Percentiles rank a stretch among this genome's conserved stretches.
Evolutionary conservation across 2,797 vertebrate species (phyloP).

Genomic region (Danionella dracula): DNA sequence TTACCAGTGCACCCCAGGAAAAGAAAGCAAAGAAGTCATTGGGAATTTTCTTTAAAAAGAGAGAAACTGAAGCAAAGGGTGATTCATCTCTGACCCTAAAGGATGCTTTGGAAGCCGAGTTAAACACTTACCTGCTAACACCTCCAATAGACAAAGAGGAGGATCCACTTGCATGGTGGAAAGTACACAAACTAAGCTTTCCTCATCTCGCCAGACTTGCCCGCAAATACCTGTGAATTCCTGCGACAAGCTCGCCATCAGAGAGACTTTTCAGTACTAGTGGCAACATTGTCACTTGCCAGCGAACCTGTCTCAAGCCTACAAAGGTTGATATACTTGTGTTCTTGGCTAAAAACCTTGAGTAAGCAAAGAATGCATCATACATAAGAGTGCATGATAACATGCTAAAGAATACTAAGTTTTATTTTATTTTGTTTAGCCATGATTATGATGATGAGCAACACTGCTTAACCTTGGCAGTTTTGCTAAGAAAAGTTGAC

Average conservation of each 20-base stretch:
- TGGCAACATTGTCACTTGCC: not conserved
- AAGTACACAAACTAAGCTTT: not conserved
- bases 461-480: not conserved
- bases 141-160: not conserved
- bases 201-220: not conserved
- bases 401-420: not conserved
- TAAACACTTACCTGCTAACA: not conserved
- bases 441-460: not conserved
- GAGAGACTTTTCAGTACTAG: not conserved
- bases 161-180: not conserved
- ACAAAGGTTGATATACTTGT: not conserved
- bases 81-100: not conserved
- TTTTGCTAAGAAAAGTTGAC: slow-evolving; percentile 11
- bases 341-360: not conserved
- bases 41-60: not conserved
- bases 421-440: slow-evolving; percentile 9
- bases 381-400: not conserved
- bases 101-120: not conserved
- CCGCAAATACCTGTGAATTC: not conserved
- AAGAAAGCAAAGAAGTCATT: not conserved
- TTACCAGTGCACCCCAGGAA: not conserved
- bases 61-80: not conserved
- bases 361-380: not conserved
- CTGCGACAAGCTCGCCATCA: not conserved
- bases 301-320: not conserved